Conservation (phyloP, 2,797 vertebrate genomes). For the Sebastes matsubarae region DNA sequence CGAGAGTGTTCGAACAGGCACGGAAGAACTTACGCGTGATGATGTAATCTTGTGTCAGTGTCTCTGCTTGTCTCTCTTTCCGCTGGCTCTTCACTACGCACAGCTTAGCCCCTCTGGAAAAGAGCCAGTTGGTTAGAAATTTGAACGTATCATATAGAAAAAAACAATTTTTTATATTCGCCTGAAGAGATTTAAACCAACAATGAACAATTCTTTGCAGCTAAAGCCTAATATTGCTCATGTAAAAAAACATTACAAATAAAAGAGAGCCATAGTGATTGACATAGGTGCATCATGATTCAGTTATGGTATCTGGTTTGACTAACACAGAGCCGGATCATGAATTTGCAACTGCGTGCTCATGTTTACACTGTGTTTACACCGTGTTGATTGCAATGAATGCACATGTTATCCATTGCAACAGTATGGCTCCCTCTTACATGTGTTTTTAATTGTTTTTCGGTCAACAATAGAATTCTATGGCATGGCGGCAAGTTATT, state of each 20-base stretch:
- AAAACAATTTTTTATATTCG: background rate
- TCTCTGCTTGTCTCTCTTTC: constrained; percentile 93
- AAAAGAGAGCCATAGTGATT: background rate
- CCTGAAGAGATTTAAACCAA: background rate
- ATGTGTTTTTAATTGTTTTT: background rate
- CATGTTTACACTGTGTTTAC: background rate
- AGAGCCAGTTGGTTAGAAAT: constrained; percentile 12
- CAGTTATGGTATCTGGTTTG: background rate
- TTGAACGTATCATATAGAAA: background rate
- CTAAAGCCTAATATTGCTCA: background rate
- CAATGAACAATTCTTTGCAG: background rate
- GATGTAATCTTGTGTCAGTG: constrained; percentile 97
- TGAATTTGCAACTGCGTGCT: background rate
- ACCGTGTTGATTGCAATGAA: background rate
- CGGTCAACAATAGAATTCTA: background rate
- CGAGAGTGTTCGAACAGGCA: background rate
- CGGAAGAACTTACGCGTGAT: constrained; percentile 92
- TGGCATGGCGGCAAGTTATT: background rate
- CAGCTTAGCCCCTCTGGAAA: constrained; percentile 92
- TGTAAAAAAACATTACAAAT: too few relatives aligned
- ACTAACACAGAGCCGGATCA: background rate
- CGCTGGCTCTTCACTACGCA: constrained; percentile 96
- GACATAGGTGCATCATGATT: background rate
- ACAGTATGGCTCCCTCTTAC: background rate
- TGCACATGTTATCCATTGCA: background rate